Base-by-base conservation (phyloP, 1,140 invertebrate species). In the Calycopis cecrops region DNA sequence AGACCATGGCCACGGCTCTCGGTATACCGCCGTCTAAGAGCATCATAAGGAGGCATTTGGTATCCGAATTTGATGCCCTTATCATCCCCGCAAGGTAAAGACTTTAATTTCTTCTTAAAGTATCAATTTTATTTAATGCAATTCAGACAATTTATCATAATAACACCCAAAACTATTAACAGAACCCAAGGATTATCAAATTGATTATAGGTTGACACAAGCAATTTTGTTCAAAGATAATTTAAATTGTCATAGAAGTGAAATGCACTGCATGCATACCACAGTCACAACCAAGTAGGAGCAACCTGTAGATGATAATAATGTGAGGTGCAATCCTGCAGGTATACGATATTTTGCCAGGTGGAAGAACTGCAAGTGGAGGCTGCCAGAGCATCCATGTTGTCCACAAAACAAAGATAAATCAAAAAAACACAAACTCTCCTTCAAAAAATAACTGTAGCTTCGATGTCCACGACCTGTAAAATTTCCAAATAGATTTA, bases 21-120 rank as follows among this genome's bases (percentile, higher is more conserved):
- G 96, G 95, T 51, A 97, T 98, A 70, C 96, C 96, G 33, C 94
- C 95, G 7, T 95, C 95, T 4, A 97, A 97, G 76, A 96, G 96
- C 76, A 98, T 98, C 83, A 96, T 98, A 58, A 89, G 96, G 71
- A 90, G 96, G 72, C 97, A 98, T 88, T 90, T 98, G 21, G 92
- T 93, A 52, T 93, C 95, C 17, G 96, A 98, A 89, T 91, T 98
- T 58, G 96, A 98, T 79, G 92, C 94, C 42, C 91, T 98, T 59
- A 91, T 98, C 62, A 91, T 96, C 78, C 96, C 96, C 62, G 95
- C 96, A 77, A 97, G 96, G 96, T 97, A 90, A 86, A 57, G 42
- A 56, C 53, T 58, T 53, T 12, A 9, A 11, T 21, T 28, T 53
- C 8, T n/a, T 38, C 10, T 16, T 2, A 28, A 28, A 28, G 6